A percentile compares a stretch with the other conserved stretches of the same genome.
Conservation (phyloP, 2,797 vertebrate species). For the Acanthornis magna region DNA sequence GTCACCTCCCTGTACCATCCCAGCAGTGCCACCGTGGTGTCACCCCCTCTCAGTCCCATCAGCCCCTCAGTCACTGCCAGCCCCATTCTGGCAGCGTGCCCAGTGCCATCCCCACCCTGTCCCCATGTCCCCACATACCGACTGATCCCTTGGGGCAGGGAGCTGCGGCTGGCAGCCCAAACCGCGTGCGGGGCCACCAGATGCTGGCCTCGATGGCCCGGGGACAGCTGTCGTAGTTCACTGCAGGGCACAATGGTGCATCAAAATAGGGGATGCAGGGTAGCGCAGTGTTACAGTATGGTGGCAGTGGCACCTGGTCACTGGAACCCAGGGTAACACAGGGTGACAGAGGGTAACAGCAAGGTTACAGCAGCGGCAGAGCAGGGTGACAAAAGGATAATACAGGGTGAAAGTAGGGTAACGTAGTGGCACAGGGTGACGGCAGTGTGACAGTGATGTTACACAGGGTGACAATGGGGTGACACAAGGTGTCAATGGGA, state of each 20-base stretch:
- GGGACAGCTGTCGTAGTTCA: slow-evolving; percentile 97
- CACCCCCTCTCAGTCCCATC: background rate
- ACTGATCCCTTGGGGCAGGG: slow-evolving; percentile 89
- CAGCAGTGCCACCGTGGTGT: accelerated
- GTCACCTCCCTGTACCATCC: background rate
- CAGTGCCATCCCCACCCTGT: accelerated
- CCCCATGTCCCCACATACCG: background rate
- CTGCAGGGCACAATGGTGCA: slow-evolving; percentile 61
- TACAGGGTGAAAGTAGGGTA: background rate
- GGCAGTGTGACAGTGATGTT: background rate
- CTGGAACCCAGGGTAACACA: background rate
- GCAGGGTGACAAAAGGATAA: background rate
- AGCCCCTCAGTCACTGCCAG: background rate
- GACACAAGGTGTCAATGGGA: background rate
- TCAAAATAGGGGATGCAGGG: background rate
- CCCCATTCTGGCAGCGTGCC: background rate
- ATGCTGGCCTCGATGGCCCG: slow-evolving; percentile 89
- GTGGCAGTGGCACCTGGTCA: background rate
- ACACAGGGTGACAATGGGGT: background rate
- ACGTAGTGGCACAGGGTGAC: background rate
- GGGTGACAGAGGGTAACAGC: background rate
- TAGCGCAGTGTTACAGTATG: background rate
- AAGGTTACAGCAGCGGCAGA: background rate
- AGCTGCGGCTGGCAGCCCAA: slow-evolving; percentile 90
- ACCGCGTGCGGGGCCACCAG: slow-evolving; percentile 97